phyloP scores from a whole-genome alignment of 2,888 invertebrate genomes.

The Nesidiocoris tenuis region DNA sequence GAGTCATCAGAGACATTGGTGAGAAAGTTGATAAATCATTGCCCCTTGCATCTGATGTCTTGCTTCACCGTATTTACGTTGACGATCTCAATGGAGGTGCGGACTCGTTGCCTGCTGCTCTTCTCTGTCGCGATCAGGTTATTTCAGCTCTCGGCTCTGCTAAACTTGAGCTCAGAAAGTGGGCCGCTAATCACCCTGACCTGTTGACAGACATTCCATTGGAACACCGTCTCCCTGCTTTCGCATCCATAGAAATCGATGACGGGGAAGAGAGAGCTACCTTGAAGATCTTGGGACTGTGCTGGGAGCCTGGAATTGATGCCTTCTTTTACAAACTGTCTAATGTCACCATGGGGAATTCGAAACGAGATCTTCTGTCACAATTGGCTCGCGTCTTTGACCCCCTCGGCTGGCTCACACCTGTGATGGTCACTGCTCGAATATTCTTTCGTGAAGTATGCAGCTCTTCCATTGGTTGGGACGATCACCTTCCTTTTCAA shows the following conservation, averaged over 20 bases:
- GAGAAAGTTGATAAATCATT: too few relatives aligned
- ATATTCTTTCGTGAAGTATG: background rate
- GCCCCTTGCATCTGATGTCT: background rate
- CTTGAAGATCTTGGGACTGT: background rate
- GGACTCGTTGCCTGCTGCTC: background rate
- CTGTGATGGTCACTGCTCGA: background rate
- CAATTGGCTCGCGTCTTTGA: background rate
- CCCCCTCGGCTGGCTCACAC: background rate
- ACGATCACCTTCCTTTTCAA: background rate
- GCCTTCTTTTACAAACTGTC: background rate
- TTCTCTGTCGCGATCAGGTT: background rate
- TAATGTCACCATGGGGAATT: background rate
- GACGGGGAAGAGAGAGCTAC: background rate
- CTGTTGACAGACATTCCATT: background rate
- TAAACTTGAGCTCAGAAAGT: background rate
- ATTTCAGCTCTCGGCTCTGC: background rate
- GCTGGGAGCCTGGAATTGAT: background rate
- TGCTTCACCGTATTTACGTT: background rate
- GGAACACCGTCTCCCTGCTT: background rate
- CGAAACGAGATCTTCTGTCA: background rate
- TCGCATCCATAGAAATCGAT: background rate
- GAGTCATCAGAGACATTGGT: background rate
- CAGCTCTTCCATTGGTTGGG: background rate
- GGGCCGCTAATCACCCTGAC: background rate
- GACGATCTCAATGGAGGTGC: constrained; percentile 5